Evolutionary conservation across 2,888 invertebrate genomes (phyloP).

Genomic region (Lepidochitona cinerea): DNA sequence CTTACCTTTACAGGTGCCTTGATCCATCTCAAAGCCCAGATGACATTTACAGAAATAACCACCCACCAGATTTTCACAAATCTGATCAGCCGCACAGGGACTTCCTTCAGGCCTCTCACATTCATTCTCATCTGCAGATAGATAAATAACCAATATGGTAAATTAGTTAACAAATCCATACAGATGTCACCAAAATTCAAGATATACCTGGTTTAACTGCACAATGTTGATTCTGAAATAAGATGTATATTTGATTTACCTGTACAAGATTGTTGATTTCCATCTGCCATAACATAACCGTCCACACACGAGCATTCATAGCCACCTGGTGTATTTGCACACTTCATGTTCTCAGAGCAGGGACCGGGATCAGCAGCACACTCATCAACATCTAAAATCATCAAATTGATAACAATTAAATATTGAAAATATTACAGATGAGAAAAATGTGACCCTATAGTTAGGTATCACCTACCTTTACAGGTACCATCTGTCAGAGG

Average conservation of each 20-base stretch:
- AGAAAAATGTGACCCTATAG: background rate
- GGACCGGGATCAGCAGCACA: slow-evolving; percentile 1
- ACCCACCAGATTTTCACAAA: slow-evolving; percentile 12
- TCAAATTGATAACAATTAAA: no score
- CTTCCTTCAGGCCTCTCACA: slow-evolving; percentile 7
- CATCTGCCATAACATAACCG: background rate
- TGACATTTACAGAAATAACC: slow-evolving; percentile 16
- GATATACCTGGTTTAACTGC: no score
- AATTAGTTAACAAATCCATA: no score
- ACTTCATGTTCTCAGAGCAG: slow-evolving; percentile 4
- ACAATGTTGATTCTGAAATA: no score
- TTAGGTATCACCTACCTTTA: background rate
- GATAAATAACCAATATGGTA: no score
- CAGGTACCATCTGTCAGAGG: background rate
- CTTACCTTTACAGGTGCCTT: slow-evolving; percentile 10
- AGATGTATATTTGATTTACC: background rate
- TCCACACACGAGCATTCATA: slow-evolving; percentile 19
- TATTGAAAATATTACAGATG: background rate
- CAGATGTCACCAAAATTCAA: no score
- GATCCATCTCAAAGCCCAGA: slow-evolving; percentile 10
- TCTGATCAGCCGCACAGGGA: slow-evolving; percentile 9
- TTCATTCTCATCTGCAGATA: slow-evolving; percentile 19
- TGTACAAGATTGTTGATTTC: background rate
- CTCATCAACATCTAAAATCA: slow-evolving; percentile 12
- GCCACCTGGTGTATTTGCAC: slow-evolving; percentile 16